Base-by-base conservation (phyloP, 2,113 vertebrate species). In the Cheirogaleus medius region DNA sequence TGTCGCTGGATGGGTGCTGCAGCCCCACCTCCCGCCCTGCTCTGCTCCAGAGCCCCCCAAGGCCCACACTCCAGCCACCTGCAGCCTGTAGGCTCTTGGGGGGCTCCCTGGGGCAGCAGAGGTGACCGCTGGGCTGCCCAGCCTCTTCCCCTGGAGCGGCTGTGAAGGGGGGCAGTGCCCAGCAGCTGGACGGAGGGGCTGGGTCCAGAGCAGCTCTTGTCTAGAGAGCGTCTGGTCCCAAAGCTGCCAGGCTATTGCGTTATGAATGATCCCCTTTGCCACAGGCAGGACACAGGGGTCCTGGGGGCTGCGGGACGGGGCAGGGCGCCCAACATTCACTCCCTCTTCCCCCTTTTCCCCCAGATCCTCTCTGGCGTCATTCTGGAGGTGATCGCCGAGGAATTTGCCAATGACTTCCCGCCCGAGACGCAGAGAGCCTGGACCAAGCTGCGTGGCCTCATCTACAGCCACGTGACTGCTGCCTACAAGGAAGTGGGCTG, bases 401-500 rank as follows among this genome's bases (percentile, higher is more conserved):
- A 99, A 39, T 99, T 99, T 68, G 99, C 99, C 88, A 99, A 99
- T 0, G 99, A 99, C 98, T 99, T 99, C 98, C 99, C 99, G 1
- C 98, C 99, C 0, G 99, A 99, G 97, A 99, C 99, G 0, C 99
- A 99, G 93, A 96, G 99, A 86, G 99, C 99, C 97, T 99, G 99
- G 99, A 98, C 99, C 99, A 99, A 99, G 98, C 99, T 99, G 98
- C 99, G 99, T 94, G 98, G 98, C 89, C 99, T 99, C 94, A 98
- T 99, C 98, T 99, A 98, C 99, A 99, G 99, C 98, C 99, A 99
- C 0, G 99, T 99, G 98, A 99, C 99, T 0, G 99, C 99, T 0
- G 99, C 99, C 64, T 99, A 99, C 99, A 99, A 99, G 93, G 99
- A 99, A 97, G 99, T 99, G 98, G 99, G 99, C 99, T 99, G 99